A percentile compares a stretch with the other conserved stretches of the same genome.
phyloP scores from a whole-genome alignment of 2,888 invertebrate species.

The Eupithecia centaureata region DNA sequence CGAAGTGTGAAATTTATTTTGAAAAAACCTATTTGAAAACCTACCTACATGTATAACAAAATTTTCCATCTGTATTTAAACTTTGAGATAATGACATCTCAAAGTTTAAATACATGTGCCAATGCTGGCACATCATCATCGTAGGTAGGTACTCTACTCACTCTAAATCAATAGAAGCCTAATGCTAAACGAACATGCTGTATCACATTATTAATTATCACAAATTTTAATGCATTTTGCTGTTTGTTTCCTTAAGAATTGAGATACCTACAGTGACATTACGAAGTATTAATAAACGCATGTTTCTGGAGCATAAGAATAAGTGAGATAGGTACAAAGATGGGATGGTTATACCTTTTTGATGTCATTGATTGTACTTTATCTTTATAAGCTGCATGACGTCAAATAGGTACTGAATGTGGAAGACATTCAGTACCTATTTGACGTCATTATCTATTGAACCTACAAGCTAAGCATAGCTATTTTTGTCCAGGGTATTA shows the following conservation, averaged over 20 bases:
- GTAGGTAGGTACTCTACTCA: no score
- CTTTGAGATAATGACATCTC: background rate
- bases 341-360: background rate
- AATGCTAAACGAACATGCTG: background rate
- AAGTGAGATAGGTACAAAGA: background rate
- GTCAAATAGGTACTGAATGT: no score
- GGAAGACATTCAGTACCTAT: no score
- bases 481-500: background rate
- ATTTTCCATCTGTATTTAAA: background rate
- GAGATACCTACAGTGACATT: no score
- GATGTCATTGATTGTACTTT: background rate
- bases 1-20: no score
- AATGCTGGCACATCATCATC: no score
- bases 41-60: background rate
- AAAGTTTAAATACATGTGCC: no score
- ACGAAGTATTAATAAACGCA: background rate
- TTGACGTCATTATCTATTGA: no score
- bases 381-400: background rate
- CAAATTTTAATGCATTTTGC: background rate
- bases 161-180: background rate
- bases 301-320: background rate
- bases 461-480: background rate
- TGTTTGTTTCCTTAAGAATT: background rate
- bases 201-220: background rate
- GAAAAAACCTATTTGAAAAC: no score